A percentile compares a stretch with the other conserved stretches of the same genome.
Conservation (phyloP, 1,140 invertebrate species). For the Paramacrobiotus metropolitanus region DNA sequence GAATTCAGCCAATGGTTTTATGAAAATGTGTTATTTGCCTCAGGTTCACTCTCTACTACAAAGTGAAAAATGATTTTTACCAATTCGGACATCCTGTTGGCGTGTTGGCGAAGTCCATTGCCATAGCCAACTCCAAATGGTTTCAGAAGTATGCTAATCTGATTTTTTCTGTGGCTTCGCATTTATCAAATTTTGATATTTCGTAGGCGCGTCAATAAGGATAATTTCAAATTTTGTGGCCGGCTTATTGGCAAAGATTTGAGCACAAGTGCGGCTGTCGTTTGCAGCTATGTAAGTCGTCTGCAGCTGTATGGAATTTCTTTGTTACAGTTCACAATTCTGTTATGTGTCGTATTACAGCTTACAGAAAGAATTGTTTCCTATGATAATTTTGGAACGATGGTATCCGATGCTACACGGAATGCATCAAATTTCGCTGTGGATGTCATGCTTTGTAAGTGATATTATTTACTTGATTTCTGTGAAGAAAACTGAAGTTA, state of each 20-base stretch:
- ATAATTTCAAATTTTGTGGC: conserved; percentile 89
- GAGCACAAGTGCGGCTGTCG: conserved; percentile 73
- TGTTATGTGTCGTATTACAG: conserved; percentile 19
- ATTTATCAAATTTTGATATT: conserved; percentile 10
- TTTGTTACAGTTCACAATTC: conserved; percentile 3
- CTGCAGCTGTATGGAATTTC: conserved; percentile 29
- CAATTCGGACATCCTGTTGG: conserved; percentile 33
- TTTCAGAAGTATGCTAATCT: neutral
- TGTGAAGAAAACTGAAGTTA: neutral
- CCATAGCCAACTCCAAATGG: neutral
- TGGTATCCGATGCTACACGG: conserved; percentile 91
- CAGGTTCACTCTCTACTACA: neutral
- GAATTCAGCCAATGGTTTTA: neutral
- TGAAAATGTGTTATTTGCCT: neutral
- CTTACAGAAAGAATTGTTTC: conserved; percentile 74
- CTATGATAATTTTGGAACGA: conserved; percentile 83
- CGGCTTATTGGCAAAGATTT: conserved; percentile 84
- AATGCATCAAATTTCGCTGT: conserved; percentile 85
- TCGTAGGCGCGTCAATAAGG: conserved; percentile 62
- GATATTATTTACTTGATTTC: neutral
- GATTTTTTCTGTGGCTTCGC: neutral
- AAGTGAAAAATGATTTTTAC: neutral
- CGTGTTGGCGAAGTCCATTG: neutral
- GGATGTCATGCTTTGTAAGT: conserved; percentile 64
- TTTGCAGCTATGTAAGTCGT: conserved; percentile 72